Base-by-base conservation (phyloP, 2,113 vertebrate species). In the Siphamia tubifer region DNA sequence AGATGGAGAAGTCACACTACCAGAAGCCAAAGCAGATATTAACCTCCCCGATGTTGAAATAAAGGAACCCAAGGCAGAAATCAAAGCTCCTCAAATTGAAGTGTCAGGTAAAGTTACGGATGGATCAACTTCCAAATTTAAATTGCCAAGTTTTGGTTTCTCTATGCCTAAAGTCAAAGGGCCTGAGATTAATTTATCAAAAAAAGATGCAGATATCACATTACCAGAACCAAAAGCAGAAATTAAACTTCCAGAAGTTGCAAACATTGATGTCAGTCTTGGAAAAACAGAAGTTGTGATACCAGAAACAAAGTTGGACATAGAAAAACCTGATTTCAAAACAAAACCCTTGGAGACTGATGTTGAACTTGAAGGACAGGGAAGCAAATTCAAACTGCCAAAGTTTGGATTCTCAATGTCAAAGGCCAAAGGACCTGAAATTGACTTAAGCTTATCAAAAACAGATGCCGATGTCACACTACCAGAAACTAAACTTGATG, bases 371-470 rank as follows among this genome's bases (percentile, higher is more conserved):
- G 47, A 58, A 0, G 35, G 9, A 0, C 13, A 70, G 28, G 68
- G 24, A 61, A 52, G 25, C 16, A 48, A 30, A 28, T 48, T 48
- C 10, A 48, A 48, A 48, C 15, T 48, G 1, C 45, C 45, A 17
- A 48, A 48, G 15, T 48, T 48, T 48, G 45, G 45, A 48, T 17
- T 48, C 9, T 8, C 68, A 58, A 12, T 77, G 53, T 68, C 83
- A 8, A 68, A 67, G 45, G 10, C 49, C 2, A 54, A 64, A 39
- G 54, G 52, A 4, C 67, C 74, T 47, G 68, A 82, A 27, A 24
- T 58, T 27, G 49, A 80, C 24, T 23, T 61, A 2, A 57, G 31
- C 6, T 11, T 76, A 2, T 71, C 83, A 65, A 79, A 69, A 54
- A 67, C 55, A 52, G 67, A 75, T 48, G 15, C 2, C 11, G 38